Percentiles rank a stretch among this genome's conserved stretches.
Conservation (phyloP, 2,888 invertebrate species). For the Syritta pipiens region DNA sequence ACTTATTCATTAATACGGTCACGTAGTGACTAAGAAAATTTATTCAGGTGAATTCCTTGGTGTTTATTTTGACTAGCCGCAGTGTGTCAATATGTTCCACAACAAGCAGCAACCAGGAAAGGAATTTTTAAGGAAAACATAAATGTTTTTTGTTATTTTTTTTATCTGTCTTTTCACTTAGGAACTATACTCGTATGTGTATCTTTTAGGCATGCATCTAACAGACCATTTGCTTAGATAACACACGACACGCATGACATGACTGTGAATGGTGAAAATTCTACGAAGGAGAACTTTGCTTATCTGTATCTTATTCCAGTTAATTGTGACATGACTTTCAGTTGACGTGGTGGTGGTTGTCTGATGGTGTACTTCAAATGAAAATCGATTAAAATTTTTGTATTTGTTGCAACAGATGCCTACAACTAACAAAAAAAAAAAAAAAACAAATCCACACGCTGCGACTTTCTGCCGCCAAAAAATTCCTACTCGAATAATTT, state of each 20-base stretch:
- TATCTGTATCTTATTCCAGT: constrained; percentile 32
- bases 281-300: constrained; percentile 2
- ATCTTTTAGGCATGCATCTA: constrained; percentile 28
- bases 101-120: constrained; percentile 1
- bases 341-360: not conserved
- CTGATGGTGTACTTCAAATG: constrained; percentile 1
- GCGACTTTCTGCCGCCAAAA: too few relatives aligned
- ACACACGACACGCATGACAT: constrained; percentile 41
- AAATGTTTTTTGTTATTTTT: constrained; percentile 8
- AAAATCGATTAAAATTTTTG: constrained; percentile 16
- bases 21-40: constrained; percentile 29
- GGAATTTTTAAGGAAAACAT: constrained; percentile 8
- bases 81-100: constrained; percentile 17
- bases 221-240: constrained; percentile 41
- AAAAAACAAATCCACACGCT: not conserved
- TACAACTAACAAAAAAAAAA: too few relatives aligned
- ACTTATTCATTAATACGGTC: constrained; percentile 7
- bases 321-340: constrained; percentile 12
- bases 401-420: too few relatives aligned
- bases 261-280: constrained; percentile 26
- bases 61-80: constrained; percentile 43
- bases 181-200: constrained; percentile 10
- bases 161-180: not conserved
- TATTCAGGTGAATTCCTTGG: constrained; percentile 48
- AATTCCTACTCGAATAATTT: not conserved